phyloP scores from a whole-genome alignment of 2,888 invertebrate genomes.

The Eilema griseolum region DNA sequence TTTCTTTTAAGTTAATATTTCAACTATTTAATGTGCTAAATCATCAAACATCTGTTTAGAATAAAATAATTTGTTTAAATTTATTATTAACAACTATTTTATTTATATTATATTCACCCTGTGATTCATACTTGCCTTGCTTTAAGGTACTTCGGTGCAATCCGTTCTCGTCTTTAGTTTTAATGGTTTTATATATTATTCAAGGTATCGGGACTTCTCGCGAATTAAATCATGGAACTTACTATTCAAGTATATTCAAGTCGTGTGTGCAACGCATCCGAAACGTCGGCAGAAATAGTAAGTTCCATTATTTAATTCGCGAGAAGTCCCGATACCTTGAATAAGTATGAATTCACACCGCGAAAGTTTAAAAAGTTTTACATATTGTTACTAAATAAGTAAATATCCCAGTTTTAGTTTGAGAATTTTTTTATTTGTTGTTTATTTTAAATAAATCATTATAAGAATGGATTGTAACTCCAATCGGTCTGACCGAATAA shows the following conservation, averaged over 20 bases:
- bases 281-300: too few species aligned
- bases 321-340: too few species aligned
- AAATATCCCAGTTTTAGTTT: conserved; percentile 30
- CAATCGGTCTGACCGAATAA: conserved; percentile 23
- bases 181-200: conserved; percentile 5
- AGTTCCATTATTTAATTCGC: too few species aligned
- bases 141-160: neutral
- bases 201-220: too few species aligned
- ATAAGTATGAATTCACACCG: too few species aligned
- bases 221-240: too few species aligned
- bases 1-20: neutral
- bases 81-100: neutral
- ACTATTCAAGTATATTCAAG: too few species aligned
- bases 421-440: conserved; percentile 22
- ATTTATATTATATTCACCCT: neutral
- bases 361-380: conserved; percentile 5
- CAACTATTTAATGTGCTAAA: neutral
- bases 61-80: too few species aligned
- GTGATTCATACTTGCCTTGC: neutral
- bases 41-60: too few species aligned
- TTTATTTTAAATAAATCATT: conserved; percentile 31
- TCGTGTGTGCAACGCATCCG: too few species aligned
- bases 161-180: neutral
- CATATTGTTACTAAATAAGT: conserved; percentile 17
- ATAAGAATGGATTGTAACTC: conserved; percentile 31